A percentile compares a stretch with the other conserved stretches of the same genome.
Evolutionary conservation across 2,888 invertebrate species (phyloP).

Genomic region (Parthenolecanium corni): DNA sequence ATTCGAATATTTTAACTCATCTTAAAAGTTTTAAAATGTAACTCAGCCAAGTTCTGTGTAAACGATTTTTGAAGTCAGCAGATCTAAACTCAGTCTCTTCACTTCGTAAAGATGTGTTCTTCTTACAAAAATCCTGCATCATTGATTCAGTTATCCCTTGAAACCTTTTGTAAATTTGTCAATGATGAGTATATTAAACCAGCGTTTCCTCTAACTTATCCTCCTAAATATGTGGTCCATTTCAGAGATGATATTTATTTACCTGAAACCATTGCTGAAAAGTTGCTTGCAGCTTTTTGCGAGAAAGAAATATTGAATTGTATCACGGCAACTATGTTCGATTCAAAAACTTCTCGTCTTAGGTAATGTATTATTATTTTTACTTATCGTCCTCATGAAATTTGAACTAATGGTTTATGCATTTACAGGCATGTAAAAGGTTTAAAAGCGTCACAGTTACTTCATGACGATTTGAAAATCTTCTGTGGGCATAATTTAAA

Average conservation of each 20-base stretch:
- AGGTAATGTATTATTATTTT: constrained; percentile 36
- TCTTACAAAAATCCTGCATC: background rate
- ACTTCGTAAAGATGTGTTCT: too few relatives aligned
- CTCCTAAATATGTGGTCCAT: constrained; percentile 8
- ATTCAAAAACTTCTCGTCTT: constrained; percentile 48
- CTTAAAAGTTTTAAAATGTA: too few relatives aligned
- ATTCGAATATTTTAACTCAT: too few relatives aligned
- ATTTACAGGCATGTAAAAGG: constrained; percentile 45
- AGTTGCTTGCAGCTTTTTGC: constrained; percentile 45
- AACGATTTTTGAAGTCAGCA: too few relatives aligned
- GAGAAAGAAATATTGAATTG: constrained; percentile 49
- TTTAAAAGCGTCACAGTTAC: constrained; percentile 47
- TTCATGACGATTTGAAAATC: constrained; percentile 48
- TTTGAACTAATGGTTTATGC: background rate
- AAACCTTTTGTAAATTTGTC: constrained; percentile 16
- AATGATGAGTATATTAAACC: background rate
- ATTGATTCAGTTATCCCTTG: constrained; percentile 20
- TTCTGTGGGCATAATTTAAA: constrained; percentile 51
- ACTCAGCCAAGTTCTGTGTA: too few relatives aligned
- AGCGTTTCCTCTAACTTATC: constrained; percentile 2
- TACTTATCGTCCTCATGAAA: background rate
- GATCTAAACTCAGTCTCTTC: too few relatives aligned
- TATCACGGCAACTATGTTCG: constrained; percentile 49
- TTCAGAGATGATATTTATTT: constrained; percentile 46
- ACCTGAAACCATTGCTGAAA: constrained; percentile 48